Conservation (phyloP, 2,888 invertebrate species). For the Pollenia labialis region DNA sequence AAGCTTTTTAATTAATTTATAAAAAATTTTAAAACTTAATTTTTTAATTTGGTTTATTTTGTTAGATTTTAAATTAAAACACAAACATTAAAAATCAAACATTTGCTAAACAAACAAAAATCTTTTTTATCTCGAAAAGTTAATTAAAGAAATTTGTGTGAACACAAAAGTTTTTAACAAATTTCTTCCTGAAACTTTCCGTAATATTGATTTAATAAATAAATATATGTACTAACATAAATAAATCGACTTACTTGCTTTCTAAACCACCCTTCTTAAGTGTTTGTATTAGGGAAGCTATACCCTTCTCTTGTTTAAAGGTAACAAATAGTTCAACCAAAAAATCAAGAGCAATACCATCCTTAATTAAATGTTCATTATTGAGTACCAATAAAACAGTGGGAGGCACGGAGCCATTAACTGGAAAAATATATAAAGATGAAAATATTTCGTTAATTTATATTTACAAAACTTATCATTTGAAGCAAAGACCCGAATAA, state of each 20-base stretch:
- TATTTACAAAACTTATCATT: not conserved
- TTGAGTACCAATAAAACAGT: conserved; percentile 93
- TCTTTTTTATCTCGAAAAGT: conserved; percentile 79
- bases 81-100: conserved; percentile 77
- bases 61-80: conserved; percentile 79
- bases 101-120: conserved; percentile 78
- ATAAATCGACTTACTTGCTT: conserved; percentile 85
- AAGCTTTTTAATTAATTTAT: not conserved
- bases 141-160: conserved; percentile 81
- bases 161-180: conserved; percentile 62
- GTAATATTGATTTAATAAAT: not conserved
- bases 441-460: not conserved
- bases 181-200: conserved; percentile 80
- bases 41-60: conserved; percentile 49
- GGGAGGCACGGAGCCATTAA: conserved; percentile 95
- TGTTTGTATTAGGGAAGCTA: conserved; percentile 92
- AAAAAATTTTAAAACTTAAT: not conserved
- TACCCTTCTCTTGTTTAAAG: conserved; percentile 96
- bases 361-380: conserved; percentile 96
- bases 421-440: conserved; percentile 78
- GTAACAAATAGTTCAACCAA: conserved; percentile 95
- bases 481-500: too few species aligned
- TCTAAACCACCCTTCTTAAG: conserved; percentile 94
- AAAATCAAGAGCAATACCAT: conserved; percentile 97
- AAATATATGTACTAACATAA: conserved; percentile 2